A percentile compares a stretch with the other conserved stretches of the same genome.
Evolutionary conservation across 2,113 vertebrate species (phyloP).

Genomic region (Amphiprion percula): DNA sequence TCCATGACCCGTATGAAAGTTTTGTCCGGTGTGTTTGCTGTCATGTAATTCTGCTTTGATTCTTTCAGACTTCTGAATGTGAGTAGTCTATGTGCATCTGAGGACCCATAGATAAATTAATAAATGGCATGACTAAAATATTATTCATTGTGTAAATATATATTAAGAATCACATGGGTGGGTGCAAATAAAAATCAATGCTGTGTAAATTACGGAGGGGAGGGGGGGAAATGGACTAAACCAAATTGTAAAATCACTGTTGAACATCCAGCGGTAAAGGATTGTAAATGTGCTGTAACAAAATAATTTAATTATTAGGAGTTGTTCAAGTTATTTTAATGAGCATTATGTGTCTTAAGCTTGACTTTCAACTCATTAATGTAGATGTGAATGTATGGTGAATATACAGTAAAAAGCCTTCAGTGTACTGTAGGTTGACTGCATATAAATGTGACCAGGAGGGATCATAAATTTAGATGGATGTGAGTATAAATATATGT

Average conservation of each 20-base stretch:
- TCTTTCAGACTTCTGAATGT: conserved; percentile 61
- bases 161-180: conserved; percentile 18
- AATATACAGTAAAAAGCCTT: conserved; percentile 51
- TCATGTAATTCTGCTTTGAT: conserved; percentile 40
- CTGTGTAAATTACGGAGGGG: conserved; percentile 24
- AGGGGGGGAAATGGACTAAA: not conserved
- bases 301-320: conserved; percentile 10
- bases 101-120: conserved; percentile 35
- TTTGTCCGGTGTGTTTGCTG: conserved; percentile 45
- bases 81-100: conserved; percentile 34
- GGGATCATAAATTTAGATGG: conserved; percentile 28
- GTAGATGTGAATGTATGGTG: conserved; percentile 62
- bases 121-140: conserved; percentile 56
- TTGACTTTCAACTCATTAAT: conserved; percentile 46
- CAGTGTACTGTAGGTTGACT: conserved; percentile 40
- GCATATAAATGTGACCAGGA: conserved; percentile 37
- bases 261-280: conserved; percentile 27
- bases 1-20: conserved; percentile 28
- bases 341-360: conserved; percentile 45
- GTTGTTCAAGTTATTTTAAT: conserved; percentile 24
- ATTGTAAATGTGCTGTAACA: conserved; percentile 39
- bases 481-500: conserved; percentile 53
- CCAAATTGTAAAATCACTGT: conserved; percentile 40
- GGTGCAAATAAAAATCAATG: conserved; percentile 18
- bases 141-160: conserved; percentile 60